These are phyloP conservation scores for Falcaria lacertinaria DNA, from an alignment of 2,888 invertebrate species.

Conservation along the genomic window DNA sequence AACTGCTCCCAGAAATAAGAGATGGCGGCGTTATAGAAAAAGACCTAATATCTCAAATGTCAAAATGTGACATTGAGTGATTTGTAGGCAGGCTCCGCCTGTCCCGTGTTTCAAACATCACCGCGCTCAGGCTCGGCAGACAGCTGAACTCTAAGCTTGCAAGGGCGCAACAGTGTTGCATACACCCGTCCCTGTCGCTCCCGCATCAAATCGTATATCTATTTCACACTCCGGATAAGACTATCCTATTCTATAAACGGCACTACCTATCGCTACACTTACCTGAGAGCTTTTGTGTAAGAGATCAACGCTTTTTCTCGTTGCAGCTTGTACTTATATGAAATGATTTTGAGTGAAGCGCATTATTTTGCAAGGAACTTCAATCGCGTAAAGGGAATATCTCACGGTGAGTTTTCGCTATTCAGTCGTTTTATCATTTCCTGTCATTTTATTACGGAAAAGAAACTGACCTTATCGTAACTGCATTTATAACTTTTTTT, in stretches of 20 bases:
- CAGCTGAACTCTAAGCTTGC: slow-evolving; percentile 76
- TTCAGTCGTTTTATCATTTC: slow-evolving; percentile 11
- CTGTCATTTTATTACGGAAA: slow-evolving; percentile 13
- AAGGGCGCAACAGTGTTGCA: slow-evolving; percentile 63
- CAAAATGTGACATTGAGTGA: slow-evolving; percentile 81
- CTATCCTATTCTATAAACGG: slow-evolving; percentile 70
- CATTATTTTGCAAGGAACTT: slow-evolving; percentile 45
- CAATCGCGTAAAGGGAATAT: slow-evolving; percentile 20
- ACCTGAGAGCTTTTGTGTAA: slow-evolving; percentile 78
- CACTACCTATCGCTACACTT: slow-evolving; percentile 70
- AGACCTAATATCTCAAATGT: slow-evolving; percentile 81
- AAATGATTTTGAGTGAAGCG: slow-evolving; percentile 57
- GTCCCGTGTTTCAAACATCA: slow-evolving; percentile 81
- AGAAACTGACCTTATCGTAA: slow-evolving; percentile 8
- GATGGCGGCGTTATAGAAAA: slow-evolving; percentile 77
- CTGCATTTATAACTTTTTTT: neutral
- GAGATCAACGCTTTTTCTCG: slow-evolving; percentile 73
- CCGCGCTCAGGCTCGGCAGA: slow-evolving; percentile 68
- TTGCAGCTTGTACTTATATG: slow-evolving; percentile 64
- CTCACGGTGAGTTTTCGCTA: slow-evolving; percentile 29
- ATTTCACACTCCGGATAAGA: slow-evolving; percentile 60
- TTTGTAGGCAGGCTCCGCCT: slow-evolving; percentile 81
- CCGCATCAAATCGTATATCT: slow-evolving; percentile 36
- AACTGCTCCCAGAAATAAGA: slow-evolving; percentile 55
- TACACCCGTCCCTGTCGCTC: slow-evolving; percentile 60